Percentiles rank a stretch among this genome's conserved stretches.
phyloP scores from a whole-genome alignment of 2,797 vertebrate genomes.

The Cryptoprocta ferox region DNA sequence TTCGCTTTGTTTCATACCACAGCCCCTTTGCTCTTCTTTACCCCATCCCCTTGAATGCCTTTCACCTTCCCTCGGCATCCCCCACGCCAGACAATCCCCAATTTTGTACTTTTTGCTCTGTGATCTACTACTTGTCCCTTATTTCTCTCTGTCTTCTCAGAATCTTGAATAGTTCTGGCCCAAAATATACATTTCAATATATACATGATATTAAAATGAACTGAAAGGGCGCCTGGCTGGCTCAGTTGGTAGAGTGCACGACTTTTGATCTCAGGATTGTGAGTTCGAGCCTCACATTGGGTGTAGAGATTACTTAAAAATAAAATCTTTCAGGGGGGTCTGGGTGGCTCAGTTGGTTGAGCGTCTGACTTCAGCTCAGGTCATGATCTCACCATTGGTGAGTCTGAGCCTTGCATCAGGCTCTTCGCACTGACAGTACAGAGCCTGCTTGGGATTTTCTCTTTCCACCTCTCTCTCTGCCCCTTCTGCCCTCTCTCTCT shows the following conservation, averaged over 20 bases:
- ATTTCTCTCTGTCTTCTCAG: neutral
- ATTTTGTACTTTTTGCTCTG: neutral
- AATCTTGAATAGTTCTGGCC: neutral
- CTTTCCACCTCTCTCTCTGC: too few species aligned
- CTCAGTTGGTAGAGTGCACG: accelerated
- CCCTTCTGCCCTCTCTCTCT: too few species aligned
- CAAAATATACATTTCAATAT: neutral
- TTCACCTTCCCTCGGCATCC: neutral
- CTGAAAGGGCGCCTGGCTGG: neutral
- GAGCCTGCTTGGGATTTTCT: too few species aligned
- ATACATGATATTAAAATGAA: neutral
- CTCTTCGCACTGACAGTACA: too few species aligned
- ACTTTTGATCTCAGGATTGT: too few species aligned
- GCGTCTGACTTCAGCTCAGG: too few species aligned
- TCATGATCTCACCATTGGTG: too few species aligned
- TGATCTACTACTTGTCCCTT: neutral
- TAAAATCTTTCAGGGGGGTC: too few species aligned
- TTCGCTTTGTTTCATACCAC: neutral
- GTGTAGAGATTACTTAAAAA: too few species aligned
- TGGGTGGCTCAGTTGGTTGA: too few species aligned
- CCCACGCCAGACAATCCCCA: neutral
- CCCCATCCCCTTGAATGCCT: neutral
- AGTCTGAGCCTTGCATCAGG: too few species aligned
- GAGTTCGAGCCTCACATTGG: too few species aligned
- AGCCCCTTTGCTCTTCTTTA: neutral